These are phyloP conservation scores for Drosophila malerkotliana DNA, from an alignment of 1,140 invertebrate genomes.

Conservation along the genomic window DNA sequence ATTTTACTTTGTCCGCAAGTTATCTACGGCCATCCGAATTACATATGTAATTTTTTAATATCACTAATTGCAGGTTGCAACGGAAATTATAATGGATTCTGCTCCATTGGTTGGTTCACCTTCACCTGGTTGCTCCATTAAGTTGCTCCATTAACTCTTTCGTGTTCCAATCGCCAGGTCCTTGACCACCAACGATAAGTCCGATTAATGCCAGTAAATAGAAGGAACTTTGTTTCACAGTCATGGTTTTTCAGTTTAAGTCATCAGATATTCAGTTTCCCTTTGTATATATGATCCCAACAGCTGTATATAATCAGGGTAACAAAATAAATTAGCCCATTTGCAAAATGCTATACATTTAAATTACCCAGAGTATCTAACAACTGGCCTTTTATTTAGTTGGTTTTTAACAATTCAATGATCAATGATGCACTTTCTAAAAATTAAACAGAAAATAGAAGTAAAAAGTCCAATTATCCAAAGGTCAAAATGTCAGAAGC, in stretches of 20 bases:
- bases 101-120: too few relatives aligned
- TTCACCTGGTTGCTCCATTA: neutral
- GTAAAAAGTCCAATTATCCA: neutral
- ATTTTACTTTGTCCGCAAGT: slow-evolving; percentile 27
- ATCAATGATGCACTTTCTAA: too few relatives aligned
- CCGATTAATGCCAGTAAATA: neutral
- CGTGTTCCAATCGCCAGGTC: neutral
- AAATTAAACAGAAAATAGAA: too few relatives aligned
- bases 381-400: too few relatives aligned
- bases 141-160: neutral
- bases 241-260: neutral
- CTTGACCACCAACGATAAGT: neutral
- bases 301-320: too few relatives aligned
- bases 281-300: too few relatives aligned
- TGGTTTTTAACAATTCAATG: too few relatives aligned
- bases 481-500: slow-evolving; percentile 9
- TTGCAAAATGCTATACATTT: too few relatives aligned
- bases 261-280: too few relatives aligned
- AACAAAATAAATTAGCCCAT: too few relatives aligned
- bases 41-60: slow-evolving; percentile 27
- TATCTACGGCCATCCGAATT: slow-evolving; percentile 18
- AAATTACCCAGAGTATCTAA: too few relatives aligned
- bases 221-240: neutral
- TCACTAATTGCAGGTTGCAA: slow-evolving; percentile 29
- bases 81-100: slow-evolving; percentile 22